Conservation (phyloP, 2,888 invertebrate genomes). For the Oligia fasciuncula region DNA sequence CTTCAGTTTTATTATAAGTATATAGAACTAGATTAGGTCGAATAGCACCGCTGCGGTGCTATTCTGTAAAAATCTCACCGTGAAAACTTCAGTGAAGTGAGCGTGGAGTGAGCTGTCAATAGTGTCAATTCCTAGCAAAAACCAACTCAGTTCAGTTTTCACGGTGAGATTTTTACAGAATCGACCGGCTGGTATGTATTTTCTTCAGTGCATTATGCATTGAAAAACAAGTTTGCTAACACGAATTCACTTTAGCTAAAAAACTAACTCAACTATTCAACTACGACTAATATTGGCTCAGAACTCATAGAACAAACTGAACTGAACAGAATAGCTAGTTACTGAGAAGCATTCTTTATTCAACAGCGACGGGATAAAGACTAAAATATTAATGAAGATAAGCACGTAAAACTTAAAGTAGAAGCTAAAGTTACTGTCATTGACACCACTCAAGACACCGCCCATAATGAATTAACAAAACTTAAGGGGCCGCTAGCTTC, state of each 20-base stretch:
- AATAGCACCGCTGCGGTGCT: too few relatives aligned
- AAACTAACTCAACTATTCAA: not conserved
- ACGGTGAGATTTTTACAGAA: too few relatives aligned
- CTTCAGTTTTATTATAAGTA: not conserved
- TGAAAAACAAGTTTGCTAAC: not conserved
- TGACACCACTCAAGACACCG: slow-evolving; percentile 46
- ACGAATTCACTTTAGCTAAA: not conserved
- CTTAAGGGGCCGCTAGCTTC: not conserved
- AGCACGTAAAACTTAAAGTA: slow-evolving; percentile 34
- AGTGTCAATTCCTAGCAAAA: too few relatives aligned
- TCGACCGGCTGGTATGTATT: not conserved
- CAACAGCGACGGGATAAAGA: slow-evolving; percentile 1
- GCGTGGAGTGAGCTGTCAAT: too few relatives aligned
- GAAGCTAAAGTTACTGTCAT: slow-evolving; percentile 25
- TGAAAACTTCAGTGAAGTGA: too few relatives aligned
- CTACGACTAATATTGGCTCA: not conserved
- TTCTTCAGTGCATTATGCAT: not conserved
- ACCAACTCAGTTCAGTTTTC: too few relatives aligned
- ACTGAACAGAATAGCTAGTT: not conserved
- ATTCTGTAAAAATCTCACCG: too few relatives aligned
- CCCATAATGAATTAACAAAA: slow-evolving; percentile 43
- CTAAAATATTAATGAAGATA: slow-evolving; percentile 38
- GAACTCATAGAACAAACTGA: not conserved
- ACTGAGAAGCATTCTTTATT: not conserved
- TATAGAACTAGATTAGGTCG: too few relatives aligned